Conservation (phyloP, 2,888 invertebrate species). For the Agrochola circellaris region DNA sequence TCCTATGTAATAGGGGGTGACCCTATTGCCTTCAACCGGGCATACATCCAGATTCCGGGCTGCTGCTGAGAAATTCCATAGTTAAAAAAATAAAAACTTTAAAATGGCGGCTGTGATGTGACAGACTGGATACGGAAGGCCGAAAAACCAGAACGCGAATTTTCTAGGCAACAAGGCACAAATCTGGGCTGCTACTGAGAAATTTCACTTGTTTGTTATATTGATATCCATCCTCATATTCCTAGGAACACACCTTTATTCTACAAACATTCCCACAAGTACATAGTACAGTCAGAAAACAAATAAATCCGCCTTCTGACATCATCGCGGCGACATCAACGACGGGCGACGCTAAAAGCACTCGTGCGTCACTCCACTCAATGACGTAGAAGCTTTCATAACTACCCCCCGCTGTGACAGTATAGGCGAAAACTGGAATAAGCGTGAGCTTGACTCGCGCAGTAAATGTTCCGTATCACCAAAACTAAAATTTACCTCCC, state of each 20-base stretch:
- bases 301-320: slow-evolving; percentile 9
- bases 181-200: background rate
- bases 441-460: background rate
- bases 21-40: background rate
- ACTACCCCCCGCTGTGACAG: slow-evolving; percentile 20
- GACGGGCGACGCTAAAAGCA: slow-evolving; percentile 21
- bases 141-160: no score
- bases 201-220: background rate
- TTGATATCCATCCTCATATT: background rate
- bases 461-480: background rate
- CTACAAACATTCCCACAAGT: background rate
- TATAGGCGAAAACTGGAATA: background rate
- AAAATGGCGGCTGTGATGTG: no score
- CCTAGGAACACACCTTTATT: no score
- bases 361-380: slow-evolving; percentile 35
- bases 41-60: background rate
- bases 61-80: background rate
- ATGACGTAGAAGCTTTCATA: slow-evolving; percentile 29
- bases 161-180: no score
- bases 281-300: slow-evolving; percentile 13
- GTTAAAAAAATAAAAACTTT: no score
- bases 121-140: no score
- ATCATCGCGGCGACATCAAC: slow-evolving; percentile 4
- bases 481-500: background rate
- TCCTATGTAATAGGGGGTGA: background rate